A percentile compares a stretch with the other conserved stretches of the same genome.
phyloP scores from a whole-genome alignment of 2,888 invertebrate genomes.

The Drosophila koepferae region DNA sequence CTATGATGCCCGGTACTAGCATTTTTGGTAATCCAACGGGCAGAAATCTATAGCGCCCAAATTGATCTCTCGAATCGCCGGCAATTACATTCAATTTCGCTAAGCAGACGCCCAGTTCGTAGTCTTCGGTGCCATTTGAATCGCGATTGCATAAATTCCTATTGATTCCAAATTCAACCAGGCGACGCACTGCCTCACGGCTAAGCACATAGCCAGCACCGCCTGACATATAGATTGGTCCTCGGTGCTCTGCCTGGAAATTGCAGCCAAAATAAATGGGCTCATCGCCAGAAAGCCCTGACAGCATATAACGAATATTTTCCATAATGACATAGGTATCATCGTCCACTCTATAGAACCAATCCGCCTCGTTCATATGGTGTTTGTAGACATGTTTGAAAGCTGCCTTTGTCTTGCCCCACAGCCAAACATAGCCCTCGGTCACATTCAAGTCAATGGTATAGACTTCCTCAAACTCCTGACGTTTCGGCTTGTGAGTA shows the following conservation, averaged over 20 bases:
- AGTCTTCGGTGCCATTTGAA: slow-evolving; percentile 83
- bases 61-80: slow-evolving; percentile 92
- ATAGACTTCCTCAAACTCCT: slow-evolving; percentile 87
- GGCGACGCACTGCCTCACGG: slow-evolving; percentile 90
- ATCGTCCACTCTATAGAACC: slow-evolving; percentile 99
- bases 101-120: slow-evolving; percentile 89
- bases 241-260: slow-evolving; percentile 85
- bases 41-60: slow-evolving; percentile 89
- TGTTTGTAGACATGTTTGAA: slow-evolving; percentile 94
- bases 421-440: slow-evolving; percentile 94
- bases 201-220: slow-evolving; percentile 98
- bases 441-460: slow-evolving; percentile 91
- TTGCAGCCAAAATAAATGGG: slow-evolving; percentile 96
- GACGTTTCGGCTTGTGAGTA: slow-evolving; percentile 83
- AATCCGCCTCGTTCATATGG: slow-evolving; percentile 94
- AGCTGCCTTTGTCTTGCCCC: slow-evolving; percentile 98
- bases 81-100: slow-evolving; percentile 93
- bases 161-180: slow-evolving; percentile 87
- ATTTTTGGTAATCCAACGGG: slow-evolving; percentile 97
- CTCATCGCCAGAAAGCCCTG: slow-evolving; percentile 88
- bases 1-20: slow-evolving; percentile 93
- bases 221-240: slow-evolving; percentile 94
- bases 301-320: slow-evolving; percentile 95
- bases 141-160: slow-evolving; percentile 84
- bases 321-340: slow-evolving; percentile 99